Conservation (phyloP, 2,888 invertebrate species). For the Nomada lathburiana region DNA sequence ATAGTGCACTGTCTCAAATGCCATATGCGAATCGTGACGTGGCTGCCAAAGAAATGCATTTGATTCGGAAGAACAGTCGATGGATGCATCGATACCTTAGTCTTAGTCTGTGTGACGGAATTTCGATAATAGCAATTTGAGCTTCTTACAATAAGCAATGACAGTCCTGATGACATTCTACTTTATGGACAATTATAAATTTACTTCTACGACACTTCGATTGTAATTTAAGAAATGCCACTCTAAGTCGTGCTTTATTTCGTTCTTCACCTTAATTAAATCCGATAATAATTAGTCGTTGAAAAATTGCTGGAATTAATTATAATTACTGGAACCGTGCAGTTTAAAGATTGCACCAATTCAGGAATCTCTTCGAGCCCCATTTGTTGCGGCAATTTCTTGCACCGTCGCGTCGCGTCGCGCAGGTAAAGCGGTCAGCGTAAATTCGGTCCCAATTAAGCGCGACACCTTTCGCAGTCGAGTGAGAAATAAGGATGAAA, state of each 20-base stretch:
- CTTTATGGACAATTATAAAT: no score
- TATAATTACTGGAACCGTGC: neutral
- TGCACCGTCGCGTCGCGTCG: neutral
- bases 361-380: neutral
- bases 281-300: no score
- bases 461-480: constrained; percentile 53
- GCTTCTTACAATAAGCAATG: no score
- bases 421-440: constrained; percentile 40
- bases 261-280: no score
- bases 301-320: neutral
- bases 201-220: no score
- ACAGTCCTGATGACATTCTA: no score
- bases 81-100: neutral
- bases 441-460: constrained; percentile 67
- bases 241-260: no score
- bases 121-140: neutral
- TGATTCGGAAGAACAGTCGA: neutral
- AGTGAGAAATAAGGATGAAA: constrained; percentile 72
- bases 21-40: constrained; percentile 50
- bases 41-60: constrained; percentile 9
- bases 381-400: constrained; percentile 5
- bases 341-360: neutral
- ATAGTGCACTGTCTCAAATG: constrained; percentile 28
- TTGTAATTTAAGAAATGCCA: no score
- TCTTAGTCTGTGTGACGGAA: neutral